Base-by-base conservation (phyloP, 1,140 invertebrate species). In the Halesus radiatus region DNA sequence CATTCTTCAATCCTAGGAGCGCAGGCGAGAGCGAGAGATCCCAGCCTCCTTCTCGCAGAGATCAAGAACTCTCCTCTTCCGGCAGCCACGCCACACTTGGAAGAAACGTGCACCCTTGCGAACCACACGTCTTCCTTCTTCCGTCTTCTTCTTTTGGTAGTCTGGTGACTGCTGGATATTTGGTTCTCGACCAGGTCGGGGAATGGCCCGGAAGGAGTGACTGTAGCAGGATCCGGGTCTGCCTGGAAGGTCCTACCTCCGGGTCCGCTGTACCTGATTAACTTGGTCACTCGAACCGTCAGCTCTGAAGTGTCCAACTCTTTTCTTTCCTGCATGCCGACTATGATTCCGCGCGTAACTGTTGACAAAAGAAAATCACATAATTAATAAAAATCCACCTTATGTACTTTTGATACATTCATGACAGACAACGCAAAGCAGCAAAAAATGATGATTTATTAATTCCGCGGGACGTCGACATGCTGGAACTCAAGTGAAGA, bases 31-130 rank as follows among this genome's bases (percentile, higher is more conserved):
- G 91, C 89, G n/a, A 94, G 88, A 50, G 93, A 90, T 3, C 94
- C 94, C 10, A 96, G 89, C 80, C 93, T 90, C 77, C 93, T 89
- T 75, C 93, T 90, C 15, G 94, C 95, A 91, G 96, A 94, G 86
- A 96, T 93, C 45, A 96, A 90, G 88, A 96, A 96, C 87, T 95
- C 93, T 0, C 95, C 95, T 7, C 90, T 88, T 7, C 95, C 95
- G 29, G 92, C 91, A 37, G 90, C 87, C 18, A 94, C 93, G 7
- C 93, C 93, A 85, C 95, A 96, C 70, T 91, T 90, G 13, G 91
- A 89, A 0, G 93, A 90, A 45, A 95, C 91, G 54, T 93, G 90
- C 3, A 93, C 85, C 84, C 86, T 88, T 45, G 85, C 88, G 84
- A 87, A 91, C 76, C 86, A 82, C 72, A 78, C 80, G 6, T 62